A percentile compares a stretch with the other conserved stretches of the same genome.
Evolutionary conservation across 2,888 invertebrate species (phyloP).

Genomic region (Ichneumon xanthorius): DNA sequence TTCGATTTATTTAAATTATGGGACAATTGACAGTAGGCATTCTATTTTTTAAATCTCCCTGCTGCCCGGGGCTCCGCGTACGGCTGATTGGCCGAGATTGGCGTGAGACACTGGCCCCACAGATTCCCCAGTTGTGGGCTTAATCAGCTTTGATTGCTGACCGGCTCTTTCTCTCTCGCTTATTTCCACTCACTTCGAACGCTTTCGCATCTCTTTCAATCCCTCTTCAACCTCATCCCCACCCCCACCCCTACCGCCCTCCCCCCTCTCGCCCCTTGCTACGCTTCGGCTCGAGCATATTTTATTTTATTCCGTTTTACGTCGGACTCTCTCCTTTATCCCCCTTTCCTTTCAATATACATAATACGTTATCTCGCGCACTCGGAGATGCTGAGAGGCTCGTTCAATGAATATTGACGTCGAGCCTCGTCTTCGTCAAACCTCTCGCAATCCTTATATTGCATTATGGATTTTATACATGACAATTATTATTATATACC

Average conservation of each 20-base stretch:
- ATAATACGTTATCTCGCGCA: conserved; percentile 32
- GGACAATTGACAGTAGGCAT: conserved; percentile 85
- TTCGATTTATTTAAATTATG: conserved; percentile 85
- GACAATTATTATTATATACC: no score
- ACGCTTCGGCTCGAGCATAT: conserved; percentile 61
- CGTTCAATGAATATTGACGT: conserved; percentile 44
- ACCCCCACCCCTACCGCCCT: conserved; percentile 45
- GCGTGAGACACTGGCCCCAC: conserved; percentile 85
- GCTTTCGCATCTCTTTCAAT: conserved; percentile 63
- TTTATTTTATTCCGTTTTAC: conserved; percentile 78
- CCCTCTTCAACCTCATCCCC: conserved; percentile 61
- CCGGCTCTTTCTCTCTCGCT: conserved; percentile 69
- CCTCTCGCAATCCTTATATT: conserved; percentile 25
- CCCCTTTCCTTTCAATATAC: conserved; percentile 35
- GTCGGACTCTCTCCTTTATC: conserved; percentile 67
- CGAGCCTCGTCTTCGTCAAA: conserved; percentile 45
- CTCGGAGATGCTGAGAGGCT: conserved; percentile 22
- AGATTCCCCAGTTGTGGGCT: conserved; percentile 85
- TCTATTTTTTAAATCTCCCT: conserved; percentile 85
- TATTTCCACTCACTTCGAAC: conserved; percentile 28
- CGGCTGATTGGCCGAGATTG: conserved; percentile 84
- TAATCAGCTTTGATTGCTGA: conserved; percentile 85
- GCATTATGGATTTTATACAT: neutral
- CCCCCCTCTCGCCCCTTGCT: conserved; percentile 27
- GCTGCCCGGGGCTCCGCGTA: conserved; percentile 75